Percentiles rank a stretch among this genome's conserved stretches.
Conservation (phyloP, 1,140 invertebrate genomes). For the Microvelia longipes region DNA sequence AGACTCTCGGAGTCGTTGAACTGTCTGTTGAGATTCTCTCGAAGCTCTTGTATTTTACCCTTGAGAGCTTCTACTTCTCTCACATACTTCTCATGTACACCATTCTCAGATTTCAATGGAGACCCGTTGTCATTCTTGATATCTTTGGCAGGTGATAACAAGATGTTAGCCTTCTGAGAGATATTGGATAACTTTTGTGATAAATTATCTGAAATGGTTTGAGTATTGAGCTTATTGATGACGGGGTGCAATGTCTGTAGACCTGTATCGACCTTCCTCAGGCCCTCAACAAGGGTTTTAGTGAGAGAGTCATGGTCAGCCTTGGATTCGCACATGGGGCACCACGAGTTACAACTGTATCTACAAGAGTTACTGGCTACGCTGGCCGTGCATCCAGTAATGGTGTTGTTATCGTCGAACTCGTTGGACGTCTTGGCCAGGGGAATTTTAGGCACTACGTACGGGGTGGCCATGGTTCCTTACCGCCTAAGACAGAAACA, state of each 20-base stretch:
- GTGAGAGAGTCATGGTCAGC: neutral
- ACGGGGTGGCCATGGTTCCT: constrained; percentile 10
- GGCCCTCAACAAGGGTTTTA: neutral
- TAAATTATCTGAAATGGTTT: neutral
- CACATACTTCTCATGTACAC: constrained; percentile 17
- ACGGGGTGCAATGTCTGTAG: neutral
- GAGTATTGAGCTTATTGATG: neutral
- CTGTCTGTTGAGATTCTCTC: constrained; percentile 3
- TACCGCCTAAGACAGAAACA: neutral
- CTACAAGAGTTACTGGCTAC: neutral
- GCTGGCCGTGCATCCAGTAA: neutral
- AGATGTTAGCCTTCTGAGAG: neutral
- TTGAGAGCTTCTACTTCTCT: constrained; percentile 17
- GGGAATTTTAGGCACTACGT: constrained; percentile 8
- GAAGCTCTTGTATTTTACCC: constrained; percentile 15
- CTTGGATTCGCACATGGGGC: neutral
- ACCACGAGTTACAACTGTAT: constrained; percentile 3
- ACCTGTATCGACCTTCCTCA: neutral
- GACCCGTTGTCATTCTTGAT: neutral
- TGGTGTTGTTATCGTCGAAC: neutral
- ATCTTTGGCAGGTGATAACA: neutral
- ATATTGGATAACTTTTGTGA: neutral
- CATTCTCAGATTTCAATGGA: neutral
- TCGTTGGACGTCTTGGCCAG: neutral
- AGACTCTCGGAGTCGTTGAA: neutral